phyloP scores from a whole-genome alignment of 2,797 vertebrate genomes.

The Falco naumanni region DNA sequence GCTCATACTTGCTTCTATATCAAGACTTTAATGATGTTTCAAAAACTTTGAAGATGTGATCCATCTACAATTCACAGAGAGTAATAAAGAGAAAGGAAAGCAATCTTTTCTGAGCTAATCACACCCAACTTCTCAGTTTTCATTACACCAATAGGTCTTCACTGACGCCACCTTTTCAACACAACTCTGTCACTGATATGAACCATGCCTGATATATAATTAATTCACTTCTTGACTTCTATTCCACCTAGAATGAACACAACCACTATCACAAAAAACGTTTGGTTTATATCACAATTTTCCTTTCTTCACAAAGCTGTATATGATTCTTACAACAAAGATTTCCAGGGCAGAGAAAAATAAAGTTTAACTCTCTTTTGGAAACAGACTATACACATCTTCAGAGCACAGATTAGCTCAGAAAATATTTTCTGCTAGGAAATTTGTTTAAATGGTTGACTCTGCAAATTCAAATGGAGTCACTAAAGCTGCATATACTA shows the following conservation, averaged over 20 bases:
- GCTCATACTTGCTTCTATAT: background rate
- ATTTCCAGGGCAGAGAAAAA: background rate
- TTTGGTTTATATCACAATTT: background rate
- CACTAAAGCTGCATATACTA: background rate
- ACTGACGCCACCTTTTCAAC: background rate
- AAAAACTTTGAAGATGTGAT: background rate
- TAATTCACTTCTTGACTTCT: background rate
- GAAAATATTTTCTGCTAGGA: background rate
- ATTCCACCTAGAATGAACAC: background rate
- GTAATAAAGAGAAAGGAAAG: slow-evolving; percentile 10
- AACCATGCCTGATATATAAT: background rate
- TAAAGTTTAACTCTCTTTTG: background rate
- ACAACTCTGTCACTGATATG: background rate
- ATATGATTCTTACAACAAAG: background rate
- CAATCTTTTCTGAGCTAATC: slow-evolving; percentile 4
- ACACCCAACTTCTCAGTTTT: background rate
- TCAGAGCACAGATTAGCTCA: background rate
- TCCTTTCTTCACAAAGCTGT: background rate
- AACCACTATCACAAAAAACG: background rate
- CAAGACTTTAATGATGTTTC: background rate
- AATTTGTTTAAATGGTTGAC: background rate
- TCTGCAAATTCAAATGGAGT: background rate
- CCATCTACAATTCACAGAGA: background rate
- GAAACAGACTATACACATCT: background rate
- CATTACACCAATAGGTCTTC: background rate